Percentiles rank a stretch among this genome's conserved stretches.
These are phyloP conservation scores for Arrhamphus sclerolepis DNA, from an alignment of 2,797 vertebrate species.

Conservation along the genomic window DNA sequence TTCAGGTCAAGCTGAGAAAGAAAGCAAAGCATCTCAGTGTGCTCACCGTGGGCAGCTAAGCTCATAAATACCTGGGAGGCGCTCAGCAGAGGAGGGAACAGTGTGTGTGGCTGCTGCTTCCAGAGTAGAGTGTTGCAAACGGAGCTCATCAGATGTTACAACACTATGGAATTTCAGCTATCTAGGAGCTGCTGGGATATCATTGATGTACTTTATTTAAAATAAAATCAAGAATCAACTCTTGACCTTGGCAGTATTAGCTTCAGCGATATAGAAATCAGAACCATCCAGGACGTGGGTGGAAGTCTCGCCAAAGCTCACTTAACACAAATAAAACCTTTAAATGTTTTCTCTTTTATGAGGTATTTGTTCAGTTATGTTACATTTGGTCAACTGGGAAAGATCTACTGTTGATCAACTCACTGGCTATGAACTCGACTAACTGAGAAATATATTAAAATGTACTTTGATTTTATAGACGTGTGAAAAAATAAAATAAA, in stretches of 20 bases:
- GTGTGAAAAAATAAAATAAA: too few relatives aligned
- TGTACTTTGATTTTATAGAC: too few relatives aligned
- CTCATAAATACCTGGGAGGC: slow-evolving; percentile 57
- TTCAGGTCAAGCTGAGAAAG: slow-evolving; percentile 58
- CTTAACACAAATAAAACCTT: not conserved
- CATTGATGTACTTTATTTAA: not conserved
- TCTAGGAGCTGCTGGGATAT: not conserved
- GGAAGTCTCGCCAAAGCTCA: not conserved
- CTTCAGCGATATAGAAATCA: slow-evolving; percentile 1
- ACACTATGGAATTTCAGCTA: slow-evolving; percentile 10
- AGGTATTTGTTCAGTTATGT: not conserved
- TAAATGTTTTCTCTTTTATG: not conserved
- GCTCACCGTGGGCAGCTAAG: slow-evolving; percentile 5
- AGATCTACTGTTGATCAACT: too few relatives aligned
- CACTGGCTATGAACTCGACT: too few relatives aligned
- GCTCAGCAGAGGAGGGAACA: slow-evolving; percentile 12
- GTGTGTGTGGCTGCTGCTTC: slow-evolving; percentile 1
- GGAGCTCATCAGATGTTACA: slow-evolving; percentile 6
- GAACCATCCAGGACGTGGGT: not conserved
- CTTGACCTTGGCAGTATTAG: not conserved
- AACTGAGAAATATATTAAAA: too few relatives aligned
- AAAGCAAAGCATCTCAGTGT: slow-evolving; percentile 49
- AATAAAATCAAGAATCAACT: not conserved
- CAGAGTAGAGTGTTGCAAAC: slow-evolving; percentile 8
- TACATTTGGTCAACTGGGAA: not conserved